Evolutionary conservation across 2,888 invertebrate genomes (phyloP).

Genomic region (Archips xylosteana): DNA sequence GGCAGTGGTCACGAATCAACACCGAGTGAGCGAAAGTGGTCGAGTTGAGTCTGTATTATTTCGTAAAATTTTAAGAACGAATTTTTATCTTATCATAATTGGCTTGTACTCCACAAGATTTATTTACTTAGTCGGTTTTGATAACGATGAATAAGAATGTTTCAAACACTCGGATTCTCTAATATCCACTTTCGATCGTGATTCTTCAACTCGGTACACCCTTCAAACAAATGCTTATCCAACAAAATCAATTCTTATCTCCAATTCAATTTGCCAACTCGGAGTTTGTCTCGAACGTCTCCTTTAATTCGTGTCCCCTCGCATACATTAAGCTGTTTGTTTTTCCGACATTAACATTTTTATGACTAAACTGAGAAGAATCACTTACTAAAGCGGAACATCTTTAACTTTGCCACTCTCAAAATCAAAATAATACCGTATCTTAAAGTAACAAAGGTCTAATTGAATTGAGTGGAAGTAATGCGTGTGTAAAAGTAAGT

Average conservation of each 20-base stretch:
- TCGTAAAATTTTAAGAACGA: too few relatives aligned
- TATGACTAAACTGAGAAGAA: constrained; percentile 82
- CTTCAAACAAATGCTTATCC: constrained; percentile 33
- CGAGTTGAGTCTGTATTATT: too few relatives aligned
- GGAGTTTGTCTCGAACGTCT: constrained; percentile 46
- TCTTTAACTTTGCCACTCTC: constrained; percentile 47
- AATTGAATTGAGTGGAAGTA: background rate
- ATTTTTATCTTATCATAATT: too few relatives aligned
- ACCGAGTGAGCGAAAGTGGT: too few relatives aligned
- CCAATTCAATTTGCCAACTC: constrained; percentile 40
- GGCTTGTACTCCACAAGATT: too few relatives aligned
- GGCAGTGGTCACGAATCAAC: too few relatives aligned
- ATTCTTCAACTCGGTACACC: constrained; percentile 3
- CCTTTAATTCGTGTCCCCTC: constrained; percentile 73
- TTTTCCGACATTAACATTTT: constrained; percentile 84
- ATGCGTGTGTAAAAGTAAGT: constrained; percentile 17
- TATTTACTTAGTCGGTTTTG: too few relatives aligned
- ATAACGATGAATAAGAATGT: too few relatives aligned
- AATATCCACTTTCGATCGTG: background rate
- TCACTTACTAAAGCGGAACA: constrained; percentile 71
- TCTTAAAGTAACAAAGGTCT: constrained; percentile 35
- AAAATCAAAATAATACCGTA: constrained; percentile 41
- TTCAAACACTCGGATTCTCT: background rate
- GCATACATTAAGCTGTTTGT: constrained; percentile 83
- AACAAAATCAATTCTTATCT: constrained; percentile 42